These are phyloP conservation scores for Trinorchestia longiramus DNA, from an alignment of 1,140 invertebrate genomes.

Conservation along the genomic window DNA sequence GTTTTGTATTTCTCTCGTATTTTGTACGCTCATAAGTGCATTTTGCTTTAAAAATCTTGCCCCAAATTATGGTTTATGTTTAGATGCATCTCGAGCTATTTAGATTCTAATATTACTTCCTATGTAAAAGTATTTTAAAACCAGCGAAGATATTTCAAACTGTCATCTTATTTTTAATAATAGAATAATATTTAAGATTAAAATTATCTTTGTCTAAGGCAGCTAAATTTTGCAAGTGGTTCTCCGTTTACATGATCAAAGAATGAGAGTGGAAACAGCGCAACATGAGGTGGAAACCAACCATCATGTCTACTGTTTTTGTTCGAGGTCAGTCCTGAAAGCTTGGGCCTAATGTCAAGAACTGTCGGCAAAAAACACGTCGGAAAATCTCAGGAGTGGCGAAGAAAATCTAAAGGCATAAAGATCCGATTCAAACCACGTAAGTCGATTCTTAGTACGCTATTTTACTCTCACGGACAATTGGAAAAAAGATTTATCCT, in stretches of 20 bases:
- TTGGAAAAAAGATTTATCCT: background rate
- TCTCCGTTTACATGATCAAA: background rate
- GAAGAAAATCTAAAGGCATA: background rate
- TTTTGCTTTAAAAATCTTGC: no score
- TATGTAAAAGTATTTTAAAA: no score
- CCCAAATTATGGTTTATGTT: no score
- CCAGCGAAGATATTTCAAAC: no score
- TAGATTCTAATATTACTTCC: no score
- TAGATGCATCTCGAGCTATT: no score
- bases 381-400: background rate
- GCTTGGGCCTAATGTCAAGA: background rate
- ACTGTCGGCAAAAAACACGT: background rate
- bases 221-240: background rate
- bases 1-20: no score
- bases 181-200: no score
- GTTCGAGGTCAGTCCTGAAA: background rate
- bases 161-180: no score
- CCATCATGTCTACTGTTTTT: background rate
- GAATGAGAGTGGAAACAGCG: background rate
- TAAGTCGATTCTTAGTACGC: background rate
- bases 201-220: no score
- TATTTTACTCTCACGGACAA: background rate
- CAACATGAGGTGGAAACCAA: background rate
- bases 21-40: no score
- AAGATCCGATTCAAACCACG: background rate